Conservation (phyloP, 2,797 vertebrate species). For the Pipistrellus pipistrellus region DNA sequence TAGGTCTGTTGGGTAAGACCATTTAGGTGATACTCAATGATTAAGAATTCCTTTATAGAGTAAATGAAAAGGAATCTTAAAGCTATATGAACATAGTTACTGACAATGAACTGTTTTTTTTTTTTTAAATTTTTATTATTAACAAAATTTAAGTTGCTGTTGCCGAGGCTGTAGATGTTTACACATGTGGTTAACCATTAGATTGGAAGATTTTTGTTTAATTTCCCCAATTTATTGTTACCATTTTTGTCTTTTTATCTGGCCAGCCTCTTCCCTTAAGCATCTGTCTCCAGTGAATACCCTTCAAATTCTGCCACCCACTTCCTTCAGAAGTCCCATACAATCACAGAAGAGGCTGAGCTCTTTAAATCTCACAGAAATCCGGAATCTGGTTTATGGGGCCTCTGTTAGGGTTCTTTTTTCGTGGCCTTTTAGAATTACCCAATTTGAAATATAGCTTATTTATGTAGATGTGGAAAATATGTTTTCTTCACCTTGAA, state of each 20-base stretch:
- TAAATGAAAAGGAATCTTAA: background rate
- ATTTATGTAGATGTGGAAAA: background rate
- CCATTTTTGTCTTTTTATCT: background rate
- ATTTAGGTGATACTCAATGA: background rate
- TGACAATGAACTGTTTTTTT: background rate
- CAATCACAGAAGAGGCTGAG: background rate
- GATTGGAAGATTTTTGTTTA: constrained; percentile 16
- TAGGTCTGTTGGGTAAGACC: background rate
- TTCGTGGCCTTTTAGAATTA: background rate
- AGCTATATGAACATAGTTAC: background rate
- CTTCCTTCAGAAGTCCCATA: background rate
- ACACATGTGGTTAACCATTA: background rate
- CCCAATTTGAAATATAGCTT: background rate
- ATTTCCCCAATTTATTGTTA: background rate
- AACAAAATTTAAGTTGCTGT: background rate
- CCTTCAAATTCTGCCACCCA: background rate
- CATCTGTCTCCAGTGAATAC: background rate
- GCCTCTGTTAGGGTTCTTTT: background rate
- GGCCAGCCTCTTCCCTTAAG: background rate
- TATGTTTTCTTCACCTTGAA: background rate
- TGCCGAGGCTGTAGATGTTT: background rate
- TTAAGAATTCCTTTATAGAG: background rate
- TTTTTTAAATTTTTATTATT: background rate
- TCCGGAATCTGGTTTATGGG: background rate
- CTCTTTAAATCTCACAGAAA: background rate